phyloP scores from a whole-genome alignment of 2,113 vertebrate species.

The Notarius quadriscutis region DNA sequence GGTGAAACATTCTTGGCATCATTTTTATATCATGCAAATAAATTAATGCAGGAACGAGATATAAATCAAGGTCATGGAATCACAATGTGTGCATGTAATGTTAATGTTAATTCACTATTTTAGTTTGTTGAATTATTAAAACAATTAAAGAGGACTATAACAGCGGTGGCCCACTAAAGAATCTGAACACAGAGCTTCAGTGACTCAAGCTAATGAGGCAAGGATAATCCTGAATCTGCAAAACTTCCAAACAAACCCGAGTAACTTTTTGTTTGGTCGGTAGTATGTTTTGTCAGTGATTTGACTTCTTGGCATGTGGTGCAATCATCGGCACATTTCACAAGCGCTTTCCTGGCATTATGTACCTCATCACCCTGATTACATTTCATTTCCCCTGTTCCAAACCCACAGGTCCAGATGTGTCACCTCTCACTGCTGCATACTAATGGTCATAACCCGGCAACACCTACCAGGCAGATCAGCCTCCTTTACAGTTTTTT shows the following conservation, averaged over 20 bases:
- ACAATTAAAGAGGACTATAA: no score
- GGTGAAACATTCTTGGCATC: not conserved
- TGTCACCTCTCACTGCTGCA: slow-evolving; percentile 6
- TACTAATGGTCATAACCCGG: not conserved
- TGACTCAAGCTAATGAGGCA: slow-evolving; percentile 5
- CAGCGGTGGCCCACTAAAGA: not conserved
- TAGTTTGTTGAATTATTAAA: not conserved
- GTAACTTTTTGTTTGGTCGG: not conserved
- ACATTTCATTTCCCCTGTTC: slow-evolving; percentile 11
- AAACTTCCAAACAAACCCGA: not conserved
- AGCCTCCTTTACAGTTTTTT: not conserved
- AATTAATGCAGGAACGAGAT: not conserved
- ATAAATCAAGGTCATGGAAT: not conserved
- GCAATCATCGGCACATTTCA: slow-evolving; percentile 8
- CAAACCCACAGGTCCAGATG: slow-evolving; percentile 1
- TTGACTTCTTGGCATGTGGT: slow-evolving; percentile 17
- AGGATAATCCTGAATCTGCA: not conserved
- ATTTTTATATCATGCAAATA: not conserved
- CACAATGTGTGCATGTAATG: not conserved
- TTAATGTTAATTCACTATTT: not conserved
- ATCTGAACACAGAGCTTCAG: not conserved
- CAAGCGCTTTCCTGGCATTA: slow-evolving; percentile 1
- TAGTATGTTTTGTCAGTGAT: not conserved
- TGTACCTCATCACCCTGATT: slow-evolving; percentile 22
- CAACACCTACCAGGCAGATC: not conserved